These are phyloP conservation scores for Clarias batrachus DNA, from an alignment of 2,113 vertebrate species.

Conservation along the genomic window DNA sequence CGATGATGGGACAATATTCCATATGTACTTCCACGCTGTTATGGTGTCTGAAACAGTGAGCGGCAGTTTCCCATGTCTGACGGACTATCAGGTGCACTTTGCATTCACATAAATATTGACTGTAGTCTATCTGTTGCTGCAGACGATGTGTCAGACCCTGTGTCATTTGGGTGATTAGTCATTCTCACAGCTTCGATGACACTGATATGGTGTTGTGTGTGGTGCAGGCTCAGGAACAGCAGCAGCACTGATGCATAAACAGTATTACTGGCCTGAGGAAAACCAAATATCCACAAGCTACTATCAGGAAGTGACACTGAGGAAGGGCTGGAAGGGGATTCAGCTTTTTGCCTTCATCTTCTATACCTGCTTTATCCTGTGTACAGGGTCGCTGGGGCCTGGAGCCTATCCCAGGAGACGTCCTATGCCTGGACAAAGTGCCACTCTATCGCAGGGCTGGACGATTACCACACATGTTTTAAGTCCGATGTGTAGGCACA, in stretches of 20 bases:
- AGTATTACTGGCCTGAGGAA: not conserved
- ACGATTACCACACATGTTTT: not conserved
- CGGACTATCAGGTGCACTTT: not conserved
- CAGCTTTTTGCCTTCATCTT: too few species aligned
- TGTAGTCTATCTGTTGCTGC: not conserved
- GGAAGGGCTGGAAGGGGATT: not conserved
- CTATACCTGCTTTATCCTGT: too few species aligned
- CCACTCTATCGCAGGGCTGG: too few species aligned
- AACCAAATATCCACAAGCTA: not conserved
- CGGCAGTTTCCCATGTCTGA: not conserved
- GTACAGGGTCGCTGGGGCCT: too few species aligned
- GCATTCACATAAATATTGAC: not conserved
- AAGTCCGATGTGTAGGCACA: not conserved
- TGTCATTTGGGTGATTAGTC: not conserved
- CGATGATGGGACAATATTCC: not conserved
- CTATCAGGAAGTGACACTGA: not conserved
- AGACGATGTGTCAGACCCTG: not conserved
- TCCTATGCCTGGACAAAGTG: too few species aligned
- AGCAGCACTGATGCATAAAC: not conserved
- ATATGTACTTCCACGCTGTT: constrained; percentile 11
- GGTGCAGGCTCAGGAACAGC: not conserved
- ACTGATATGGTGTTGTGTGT: not conserved
- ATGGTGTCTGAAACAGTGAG: not conserved
- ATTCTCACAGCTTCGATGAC: not conserved
- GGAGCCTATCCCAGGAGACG: too few species aligned